Evolutionary conservation across 2,888 invertebrate species (phyloP), one percentile per base, ranked within the genome.

Genomic region (Eupithecia inturbata): DNA sequence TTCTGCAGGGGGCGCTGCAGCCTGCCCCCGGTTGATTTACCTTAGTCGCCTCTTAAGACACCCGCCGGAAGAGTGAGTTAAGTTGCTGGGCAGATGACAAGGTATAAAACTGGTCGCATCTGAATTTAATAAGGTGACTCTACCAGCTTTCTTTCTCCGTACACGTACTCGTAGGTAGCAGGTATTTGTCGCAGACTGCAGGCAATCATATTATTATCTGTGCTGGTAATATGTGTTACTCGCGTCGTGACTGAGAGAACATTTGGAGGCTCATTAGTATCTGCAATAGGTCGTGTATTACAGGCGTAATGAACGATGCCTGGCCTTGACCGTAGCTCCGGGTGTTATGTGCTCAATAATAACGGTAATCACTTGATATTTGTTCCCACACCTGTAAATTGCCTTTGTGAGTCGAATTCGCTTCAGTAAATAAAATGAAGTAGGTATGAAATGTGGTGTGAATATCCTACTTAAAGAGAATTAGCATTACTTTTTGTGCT

Each of bases 381-480:
- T 36, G 33, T 64, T 64, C 63, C 63, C 63, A 36, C 63, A 64
- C 63, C 31, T 64, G 33, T n/a, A 36, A n/a, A 64, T 10, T n/a
- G 63, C 36, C 10, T 36, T 64, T 64, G 63, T 64, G 3, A 33
- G 16, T 36, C 22, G 28, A 14, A 22, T 57, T n/a, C 5, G 22
- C 26, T 57, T 57, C 14, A 14, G 26, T 4, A 1, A 26, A 53
- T 10, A n/a, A 53, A 53, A 10, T 22, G 9, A 22, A 26, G 12
- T 26, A 26, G 53, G 1, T 53, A 22, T 22, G 22, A 10, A 22
- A 12, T 49, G 7, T 19, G 1, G 49, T 53, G 49, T 53, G n/a
- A 22, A n/a, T 45, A 45, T 36, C 31, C 31, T 31, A 31, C 31
- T 31, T 5, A 31, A 31, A 2, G 5, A 31, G 31, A 31, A 31